Evolutionary conservation across 2,888 invertebrate species (phyloP), one percentile per base, ranked within the genome.

Genomic region (Patella depressa): DNA sequence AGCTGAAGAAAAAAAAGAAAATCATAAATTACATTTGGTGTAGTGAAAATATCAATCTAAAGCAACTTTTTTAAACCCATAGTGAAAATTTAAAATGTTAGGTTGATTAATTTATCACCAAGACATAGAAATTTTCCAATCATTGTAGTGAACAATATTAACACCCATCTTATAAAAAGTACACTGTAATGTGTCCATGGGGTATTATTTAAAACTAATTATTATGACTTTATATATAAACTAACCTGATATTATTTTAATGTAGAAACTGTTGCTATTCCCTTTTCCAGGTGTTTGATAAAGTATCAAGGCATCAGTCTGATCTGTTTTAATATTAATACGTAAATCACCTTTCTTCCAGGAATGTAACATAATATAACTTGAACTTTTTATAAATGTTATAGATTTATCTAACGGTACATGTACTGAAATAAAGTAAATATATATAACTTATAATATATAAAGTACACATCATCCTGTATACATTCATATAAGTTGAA

Each of bases 281-380:
- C 95, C 11, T 95, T 95, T 59, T 96, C 96, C 54, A 96, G 97
- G 96, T 7, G 97, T 96, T 90, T 98, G 98, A 89, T 97, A 97
- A 9, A 98, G 92, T 53, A 98, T 92, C 83, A 98, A 96, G 4
- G 97, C 97, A 88, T 95, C 96, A 85, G 95, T 95, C 57, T 97
- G 96, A 0, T 97, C 97, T 0, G 98, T 98, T 82, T 97, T 94
- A 89, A 98, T 98, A 85, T 97, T 97, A 92, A 98, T 96, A 0
- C 96, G 96, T 82, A 98, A 95, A 88, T 97, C 97, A 1, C 97
- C 97, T 88, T 96, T 96, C 78, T 96, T 93, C 98, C 98, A 98
- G 0, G 97, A 96, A 0, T 96, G 97, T 2, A 97, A 96, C 93
- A 97, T 96, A 84, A 98, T 95, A 90, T 96, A 97, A 0, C 97